Base-by-base conservation (phyloP, 2,113 vertebrate genomes). In the Phyllostomus discolor region DNA sequence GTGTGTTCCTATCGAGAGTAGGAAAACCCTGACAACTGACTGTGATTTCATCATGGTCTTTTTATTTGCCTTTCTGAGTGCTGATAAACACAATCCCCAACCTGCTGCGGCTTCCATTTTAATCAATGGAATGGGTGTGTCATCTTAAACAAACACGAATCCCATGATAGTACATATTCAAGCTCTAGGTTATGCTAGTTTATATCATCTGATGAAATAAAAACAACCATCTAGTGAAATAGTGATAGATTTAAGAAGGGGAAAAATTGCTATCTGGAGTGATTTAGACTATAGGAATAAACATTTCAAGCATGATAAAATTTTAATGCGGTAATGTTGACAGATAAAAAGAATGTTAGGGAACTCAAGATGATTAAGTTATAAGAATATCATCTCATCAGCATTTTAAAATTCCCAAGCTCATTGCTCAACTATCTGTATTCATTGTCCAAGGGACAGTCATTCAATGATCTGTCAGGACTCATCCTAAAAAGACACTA, bases 301-400 rank as follows among this genome's bases (percentile, higher is more conserved):
- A 66, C 35, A 46, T 75, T 95, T 97, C 50, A 70, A 38, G 57
- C 78, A 38, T 67, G 59, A 97, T 94, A 72, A 95, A 94, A 96
- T 95, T 98, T 97, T 97, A 96, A 97, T 82, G 97, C 22, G 62
- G 67, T 78, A 94, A 95, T 94, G 76, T 8, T 97, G 98, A 96
- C 86, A 95, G 84, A 69, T 92, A 92, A 97, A 96, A 96, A 97
- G 85, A 97, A 94, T 73, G 96, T 59, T 54, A 92, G 95, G 81
- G 80, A 95, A 67, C 41, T 80, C 88, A 75, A 84, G 54, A 91
- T 91, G 96, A 95, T 95, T 33, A 94, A 96, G 83, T 95, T 95
- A 70, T 35, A 4, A 57, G 91, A 91, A 46, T 95, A 76, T 95
- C 80, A 73, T 89, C 69, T 57, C 62, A 82, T 85, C 75, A 19